Conservation (phyloP, 2,888 invertebrate genomes). For the Tuberolachnus salignus region DNA sequence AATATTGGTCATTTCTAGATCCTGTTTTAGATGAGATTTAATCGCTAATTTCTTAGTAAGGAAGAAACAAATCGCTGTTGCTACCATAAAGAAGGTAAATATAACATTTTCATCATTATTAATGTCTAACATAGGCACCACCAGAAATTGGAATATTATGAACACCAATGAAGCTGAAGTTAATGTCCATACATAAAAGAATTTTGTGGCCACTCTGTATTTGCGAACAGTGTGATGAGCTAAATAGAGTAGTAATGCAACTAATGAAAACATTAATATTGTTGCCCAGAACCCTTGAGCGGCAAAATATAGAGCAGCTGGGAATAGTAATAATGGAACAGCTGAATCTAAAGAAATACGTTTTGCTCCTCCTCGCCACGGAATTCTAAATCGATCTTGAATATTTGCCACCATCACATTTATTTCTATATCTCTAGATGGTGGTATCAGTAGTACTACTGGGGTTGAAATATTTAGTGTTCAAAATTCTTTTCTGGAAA, state of each 20-base stretch:
- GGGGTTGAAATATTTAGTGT: too few species aligned
- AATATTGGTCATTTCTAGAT: slow-evolving; percentile 36
- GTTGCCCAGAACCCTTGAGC: slow-evolving; percentile 59
- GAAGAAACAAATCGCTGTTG: slow-evolving; percentile 38
- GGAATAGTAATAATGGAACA: slow-evolving; percentile 65
- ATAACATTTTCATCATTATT: slow-evolving; percentile 70
- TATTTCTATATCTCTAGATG: slow-evolving; percentile 47
- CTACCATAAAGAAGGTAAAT: slow-evolving; percentile 65
- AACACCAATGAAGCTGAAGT: slow-evolving; percentile 72
- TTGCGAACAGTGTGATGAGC: slow-evolving; percentile 59
- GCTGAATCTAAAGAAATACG: slow-evolving; percentile 66
- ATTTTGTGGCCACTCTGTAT: slow-evolving; percentile 68
- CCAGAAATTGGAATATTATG: slow-evolving; percentile 72
- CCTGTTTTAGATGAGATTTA: slow-evolving; percentile 44
- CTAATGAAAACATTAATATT: slow-evolving; percentile 58
- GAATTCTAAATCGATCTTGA: slow-evolving; percentile 66
- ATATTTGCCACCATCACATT: slow-evolving; percentile 51
- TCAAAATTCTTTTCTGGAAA: too few species aligned
- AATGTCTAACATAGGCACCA: slow-evolving; percentile 76
- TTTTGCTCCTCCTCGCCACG: slow-evolving; percentile 69
- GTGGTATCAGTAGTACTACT: too few species aligned
- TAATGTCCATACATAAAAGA: slow-evolving; percentile 77
- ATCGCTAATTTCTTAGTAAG: slow-evolving; percentile 26
- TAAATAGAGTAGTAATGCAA: slow-evolving; percentile 59
- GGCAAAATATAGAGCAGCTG: slow-evolving; percentile 58